Conservation (phyloP, 2,797 vertebrate species). For the Cossypha niveicapilla region DNA sequence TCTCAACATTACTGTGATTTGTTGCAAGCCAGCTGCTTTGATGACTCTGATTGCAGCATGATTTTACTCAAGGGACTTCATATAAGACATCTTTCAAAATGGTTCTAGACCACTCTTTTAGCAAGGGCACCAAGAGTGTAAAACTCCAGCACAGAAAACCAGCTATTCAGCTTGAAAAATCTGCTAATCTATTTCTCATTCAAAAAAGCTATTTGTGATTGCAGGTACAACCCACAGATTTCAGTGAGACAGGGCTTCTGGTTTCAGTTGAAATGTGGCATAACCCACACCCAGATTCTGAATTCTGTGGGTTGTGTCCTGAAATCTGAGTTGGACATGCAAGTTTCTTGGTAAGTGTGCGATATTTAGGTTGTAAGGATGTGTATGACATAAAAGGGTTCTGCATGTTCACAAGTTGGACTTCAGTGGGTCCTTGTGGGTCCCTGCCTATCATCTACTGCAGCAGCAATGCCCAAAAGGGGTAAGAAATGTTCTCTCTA, state of each 20-base stretch:
- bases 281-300: neutral
- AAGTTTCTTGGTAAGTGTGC: neutral
- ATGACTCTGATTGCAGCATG: neutral
- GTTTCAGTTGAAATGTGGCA: neutral
- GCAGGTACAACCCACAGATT: neutral
- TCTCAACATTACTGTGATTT: neutral
- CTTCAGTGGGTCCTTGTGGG: neutral
- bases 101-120: neutral
- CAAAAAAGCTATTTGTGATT: neutral
- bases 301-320: neutral
- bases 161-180: neutral
- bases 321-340: neutral
- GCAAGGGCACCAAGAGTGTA: neutral
- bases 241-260: neutral
- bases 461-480: neutral
- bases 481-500: neutral
- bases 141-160: neutral
- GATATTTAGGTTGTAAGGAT: neutral
- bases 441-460: neutral
- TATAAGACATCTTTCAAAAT: neutral
- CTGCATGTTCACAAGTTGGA: neutral
- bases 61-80: neutral
- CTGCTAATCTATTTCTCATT: neutral
- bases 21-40: neutral
- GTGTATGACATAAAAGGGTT: neutral